Percentiles rank a stretch among this genome's conserved stretches.
Evolutionary conservation across 2,113 vertebrate genomes (phyloP).

Genomic region (Gavialis gangeticus): DNA sequence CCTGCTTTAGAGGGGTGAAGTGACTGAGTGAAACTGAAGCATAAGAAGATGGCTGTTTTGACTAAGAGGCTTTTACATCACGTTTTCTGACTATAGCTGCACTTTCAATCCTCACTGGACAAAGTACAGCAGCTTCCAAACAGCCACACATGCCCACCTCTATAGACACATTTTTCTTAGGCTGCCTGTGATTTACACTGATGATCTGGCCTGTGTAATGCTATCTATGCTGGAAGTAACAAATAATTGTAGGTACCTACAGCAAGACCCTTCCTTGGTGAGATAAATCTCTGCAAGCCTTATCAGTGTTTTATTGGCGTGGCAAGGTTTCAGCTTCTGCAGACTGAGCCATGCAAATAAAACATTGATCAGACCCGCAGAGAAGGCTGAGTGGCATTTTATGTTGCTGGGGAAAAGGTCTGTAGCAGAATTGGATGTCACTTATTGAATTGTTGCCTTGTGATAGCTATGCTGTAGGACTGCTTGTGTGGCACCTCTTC

Average conservation of each 20-base stretch:
- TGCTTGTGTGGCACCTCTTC: neutral
- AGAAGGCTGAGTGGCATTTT: neutral
- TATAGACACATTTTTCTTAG: neutral
- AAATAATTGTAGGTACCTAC: neutral
- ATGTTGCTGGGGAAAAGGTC: fast-evolving
- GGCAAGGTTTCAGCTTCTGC: neutral
- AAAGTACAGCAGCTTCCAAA: neutral
- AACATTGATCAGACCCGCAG: neutral
- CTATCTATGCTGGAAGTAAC: fast-evolving
- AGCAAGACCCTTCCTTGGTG: neutral
- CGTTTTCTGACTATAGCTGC: neutral
- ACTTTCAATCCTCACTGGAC: neutral
- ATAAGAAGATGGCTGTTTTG: neutral
- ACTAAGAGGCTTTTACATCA: neutral
- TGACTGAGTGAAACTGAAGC: neutral
- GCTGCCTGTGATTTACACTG: neutral
- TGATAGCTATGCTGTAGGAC: neutral
- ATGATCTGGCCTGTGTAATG: neutral
- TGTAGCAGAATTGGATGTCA: neutral
- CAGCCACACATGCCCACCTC: neutral
- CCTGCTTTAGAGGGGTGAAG: fast-evolving
- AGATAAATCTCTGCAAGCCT: neutral
- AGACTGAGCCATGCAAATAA: neutral
- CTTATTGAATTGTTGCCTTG: neutral
- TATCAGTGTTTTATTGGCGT: neutral